phyloP scores from a whole-genome alignment of 2,113 vertebrate genomes.

The Noctilio leporinus region DNA sequence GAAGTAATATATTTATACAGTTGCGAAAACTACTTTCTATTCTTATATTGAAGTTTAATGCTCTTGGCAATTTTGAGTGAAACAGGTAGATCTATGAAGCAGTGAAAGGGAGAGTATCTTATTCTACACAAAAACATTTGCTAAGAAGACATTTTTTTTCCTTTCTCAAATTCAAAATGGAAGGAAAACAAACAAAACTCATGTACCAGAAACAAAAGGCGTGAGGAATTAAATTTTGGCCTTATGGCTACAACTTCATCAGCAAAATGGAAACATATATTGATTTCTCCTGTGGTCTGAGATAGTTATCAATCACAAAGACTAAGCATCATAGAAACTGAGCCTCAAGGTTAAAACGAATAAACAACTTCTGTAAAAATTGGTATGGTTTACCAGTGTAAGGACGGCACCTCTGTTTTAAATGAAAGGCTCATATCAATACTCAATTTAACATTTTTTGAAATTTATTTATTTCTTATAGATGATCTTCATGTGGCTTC shows the following conservation, averaged over 20 bases:
- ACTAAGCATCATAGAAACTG: conserved; percentile 38
- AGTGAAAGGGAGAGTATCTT: not conserved
- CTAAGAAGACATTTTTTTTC: conserved; percentile 10
- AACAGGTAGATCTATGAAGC: conserved; percentile 32
- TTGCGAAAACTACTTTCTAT: conserved; percentile 48
- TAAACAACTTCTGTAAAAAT: not conserved
- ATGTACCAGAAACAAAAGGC: not conserved
- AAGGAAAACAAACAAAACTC: not conserved
- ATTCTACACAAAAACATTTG: not conserved
- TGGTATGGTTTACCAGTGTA: not conserved
- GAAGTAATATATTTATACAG: conserved; percentile 70
- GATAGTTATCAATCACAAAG: conserved; percentile 41
- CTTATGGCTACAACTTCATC: conserved; percentile 22
- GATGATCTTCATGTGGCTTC: not conserved
- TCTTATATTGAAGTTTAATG: conserved; percentile 60
- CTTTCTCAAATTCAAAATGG: not conserved
- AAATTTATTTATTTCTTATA: not conserved
- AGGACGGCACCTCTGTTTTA: not conserved
- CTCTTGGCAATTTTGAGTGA: conserved; percentile 65
- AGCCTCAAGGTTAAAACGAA: conserved; percentile 16
- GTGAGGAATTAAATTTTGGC: not conserved
- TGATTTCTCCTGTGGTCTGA: conserved; percentile 22
- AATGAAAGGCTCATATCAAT: not conserved
- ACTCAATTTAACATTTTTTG: not conserved
- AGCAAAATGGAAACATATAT: conserved; percentile 39